These are phyloP conservation scores for Carassius gibelio DNA, from an alignment of 2,113 vertebrate genomes.

Conservation along the genomic window DNA sequence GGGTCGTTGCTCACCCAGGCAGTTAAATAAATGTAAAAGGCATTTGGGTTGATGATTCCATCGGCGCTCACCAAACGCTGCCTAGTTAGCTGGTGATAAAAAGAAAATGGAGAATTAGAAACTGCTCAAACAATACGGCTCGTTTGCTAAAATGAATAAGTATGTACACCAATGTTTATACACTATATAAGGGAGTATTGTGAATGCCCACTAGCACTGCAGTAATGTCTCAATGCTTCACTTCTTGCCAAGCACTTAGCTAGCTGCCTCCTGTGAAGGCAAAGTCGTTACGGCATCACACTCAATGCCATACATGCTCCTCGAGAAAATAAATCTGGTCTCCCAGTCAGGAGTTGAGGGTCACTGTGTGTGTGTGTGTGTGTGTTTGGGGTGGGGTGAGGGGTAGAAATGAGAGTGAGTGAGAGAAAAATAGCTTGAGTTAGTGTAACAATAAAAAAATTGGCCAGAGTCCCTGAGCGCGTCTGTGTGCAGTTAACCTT, in stretches of 20 bases:
- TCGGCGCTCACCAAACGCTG: slow-evolving; percentile 92
- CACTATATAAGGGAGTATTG: neutral
- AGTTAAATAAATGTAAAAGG: slow-evolving; percentile 97
- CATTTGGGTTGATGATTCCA: slow-evolving; percentile 93
- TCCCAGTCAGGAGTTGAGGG: slow-evolving; percentile 66
- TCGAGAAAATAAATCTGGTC: slow-evolving; percentile 73
- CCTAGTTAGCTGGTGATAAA: slow-evolving; percentile 83
- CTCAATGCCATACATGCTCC: slow-evolving; percentile 67
- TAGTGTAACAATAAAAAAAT: slow-evolving; percentile 86
- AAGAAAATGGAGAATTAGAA: slow-evolving; percentile 15
- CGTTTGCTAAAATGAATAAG: too few species aligned
- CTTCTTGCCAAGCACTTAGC: slow-evolving; percentile 34
- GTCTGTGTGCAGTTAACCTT: slow-evolving; percentile 99
- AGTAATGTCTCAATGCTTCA: slow-evolving; percentile 14
- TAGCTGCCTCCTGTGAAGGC: slow-evolving; percentile 68
- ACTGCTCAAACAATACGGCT: neutral
- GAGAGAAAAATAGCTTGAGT: slow-evolving; percentile 80
- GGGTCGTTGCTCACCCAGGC: slow-evolving; percentile 99
- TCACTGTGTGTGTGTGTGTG: slow-evolving; percentile 24
- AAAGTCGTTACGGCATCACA: slow-evolving; percentile 69
- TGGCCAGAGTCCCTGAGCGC: slow-evolving; percentile 89
- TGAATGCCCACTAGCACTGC: slow-evolving; percentile 1
- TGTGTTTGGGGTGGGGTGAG: slow-evolving; percentile 34
- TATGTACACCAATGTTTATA: too few species aligned
- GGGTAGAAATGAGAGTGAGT: slow-evolving; percentile 61